Evolutionary conservation across 2,888 invertebrate species (phyloP).

Genomic region (Microctonus aethiopoides): DNA sequence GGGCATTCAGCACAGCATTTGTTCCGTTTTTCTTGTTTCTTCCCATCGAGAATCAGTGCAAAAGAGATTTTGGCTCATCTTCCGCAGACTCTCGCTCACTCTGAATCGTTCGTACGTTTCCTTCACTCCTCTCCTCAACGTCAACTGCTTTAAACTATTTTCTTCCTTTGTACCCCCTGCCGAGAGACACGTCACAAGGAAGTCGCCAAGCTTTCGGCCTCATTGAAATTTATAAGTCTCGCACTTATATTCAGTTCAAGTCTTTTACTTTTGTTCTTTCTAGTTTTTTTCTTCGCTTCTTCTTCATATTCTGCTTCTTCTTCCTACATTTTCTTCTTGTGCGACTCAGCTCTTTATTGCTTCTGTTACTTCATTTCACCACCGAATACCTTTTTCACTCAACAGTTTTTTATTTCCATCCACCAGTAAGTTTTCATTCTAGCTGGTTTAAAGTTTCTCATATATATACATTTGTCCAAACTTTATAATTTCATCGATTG

Average conservation of each 20-base stretch:
- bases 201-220: constrained; percentile 26
- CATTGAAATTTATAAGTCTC: constrained; percentile 55
- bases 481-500: constrained; percentile 58
- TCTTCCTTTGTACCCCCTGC: not conserved
- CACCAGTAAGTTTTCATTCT: constrained; percentile 41
- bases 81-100: not conserved
- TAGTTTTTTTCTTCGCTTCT: not conserved
- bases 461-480: constrained; percentile 16
- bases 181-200: constrained; percentile 9
- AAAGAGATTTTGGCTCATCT: not conserved
- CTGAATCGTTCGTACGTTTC: not conserved
- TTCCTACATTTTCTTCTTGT: not conserved
- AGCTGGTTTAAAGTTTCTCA: constrained; percentile 41
- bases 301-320: not conserved
- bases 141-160: not conserved
- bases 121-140: not conserved
- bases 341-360: constrained; percentile 3
- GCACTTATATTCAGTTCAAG: constrained; percentile 41
- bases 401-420: not conserved
- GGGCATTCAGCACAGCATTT: constrained; percentile 2
- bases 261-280: constrained; percentile 42
- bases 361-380: not conserved
- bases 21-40: not conserved
- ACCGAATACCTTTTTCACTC: constrained; percentile 8
- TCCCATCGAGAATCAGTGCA: not conserved